Conservation (phyloP, 2,888 invertebrate species). For the Ennomos quercinarius region DNA sequence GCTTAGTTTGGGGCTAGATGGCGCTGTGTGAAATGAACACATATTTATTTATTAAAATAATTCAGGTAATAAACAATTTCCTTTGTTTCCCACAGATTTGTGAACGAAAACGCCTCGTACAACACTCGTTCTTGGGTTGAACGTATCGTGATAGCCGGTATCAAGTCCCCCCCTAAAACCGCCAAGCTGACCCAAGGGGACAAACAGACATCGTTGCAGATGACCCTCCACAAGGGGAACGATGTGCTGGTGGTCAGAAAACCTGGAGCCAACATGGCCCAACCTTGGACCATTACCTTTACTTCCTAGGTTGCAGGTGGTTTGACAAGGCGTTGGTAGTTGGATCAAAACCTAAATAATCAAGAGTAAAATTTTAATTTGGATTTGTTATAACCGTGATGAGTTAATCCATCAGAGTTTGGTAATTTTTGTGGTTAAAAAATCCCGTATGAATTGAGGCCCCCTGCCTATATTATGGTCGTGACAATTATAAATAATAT, state of each 20-base stretch:
- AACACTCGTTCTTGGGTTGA: constrained; percentile 95
- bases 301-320: constrained; percentile 55
- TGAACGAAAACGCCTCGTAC: constrained; percentile 88
- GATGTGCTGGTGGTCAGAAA: constrained; percentile 92
- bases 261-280: constrained; percentile 92
- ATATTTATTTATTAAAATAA: too few species aligned
- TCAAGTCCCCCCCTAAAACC: constrained; percentile 88
- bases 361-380: too few species aligned
- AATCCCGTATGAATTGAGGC: too few species aligned
- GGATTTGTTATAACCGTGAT: too few species aligned
- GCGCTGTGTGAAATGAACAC: too few species aligned
- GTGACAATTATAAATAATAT: too few species aligned
- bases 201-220: constrained; percentile 87
- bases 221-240: constrained; percentile 87
- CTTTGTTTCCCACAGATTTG: constrained; percentile 66
- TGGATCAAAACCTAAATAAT: neutral
- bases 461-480: too few species aligned
- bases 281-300: constrained; percentile 90
- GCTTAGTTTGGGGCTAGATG: too few species aligned
- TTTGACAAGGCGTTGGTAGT: constrained; percentile 7
- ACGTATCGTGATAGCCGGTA: constrained; percentile 93
- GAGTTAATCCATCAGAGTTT: too few species aligned
- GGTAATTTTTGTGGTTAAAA: too few species aligned
- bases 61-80: too few species aligned
- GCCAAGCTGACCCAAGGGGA: constrained; percentile 86